Evolutionary conservation across 2,888 invertebrate genomes (phyloP), one percentile per base, ranked within the genome.

Genomic region (Allygus modestus): DNA sequence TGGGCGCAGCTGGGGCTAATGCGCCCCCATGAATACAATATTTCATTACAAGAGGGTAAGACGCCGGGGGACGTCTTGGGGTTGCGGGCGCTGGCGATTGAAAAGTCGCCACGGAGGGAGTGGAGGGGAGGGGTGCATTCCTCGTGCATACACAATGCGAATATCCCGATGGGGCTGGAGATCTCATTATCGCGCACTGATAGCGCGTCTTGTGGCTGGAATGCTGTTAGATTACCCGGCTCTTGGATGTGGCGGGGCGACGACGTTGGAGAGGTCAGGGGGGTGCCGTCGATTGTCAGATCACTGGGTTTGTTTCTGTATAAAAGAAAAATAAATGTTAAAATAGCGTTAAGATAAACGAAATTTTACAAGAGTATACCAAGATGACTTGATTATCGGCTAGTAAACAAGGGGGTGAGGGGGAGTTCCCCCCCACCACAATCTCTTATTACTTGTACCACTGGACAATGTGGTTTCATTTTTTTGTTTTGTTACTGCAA

Each of bases 1-100:
- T 23, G 11, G 73, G 31, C 71, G n/a, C 83, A 83, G 73, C 83
- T 83, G 83, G 51, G 54, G 83, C 71, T 82, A 82, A 82, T 51
- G 82, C 51, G 41, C 51, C 51, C 58, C 82, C 75, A 83, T 83
- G 83, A 83, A 83, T 83, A 83, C 83, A n/a, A 83, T 83, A 83
- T 83, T 75, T 83, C 83, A 83, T 83, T 83, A 83, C 75, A 12
- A 17, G 51, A 43, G 71, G 46, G 82, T 58, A 33, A 65, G 61
- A 33, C n/a, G n/a, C 41, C 9, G 43, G 71, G 46, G 73, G 51
- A 33, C 41, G 65, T 37, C 43, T 41, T 26, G 41, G 65, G 65
- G 11, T 37, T 2, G 20, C 5, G 46, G n/a, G 15, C 15, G 11
- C 2, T 9, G 65, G 20, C 65, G 79, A 79, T 58, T 58, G 79